Percentiles rank a stretch among this genome's conserved stretches.
phyloP scores from a whole-genome alignment of 2,113 vertebrate genomes.

The Cromileptes altivelis region DNA sequence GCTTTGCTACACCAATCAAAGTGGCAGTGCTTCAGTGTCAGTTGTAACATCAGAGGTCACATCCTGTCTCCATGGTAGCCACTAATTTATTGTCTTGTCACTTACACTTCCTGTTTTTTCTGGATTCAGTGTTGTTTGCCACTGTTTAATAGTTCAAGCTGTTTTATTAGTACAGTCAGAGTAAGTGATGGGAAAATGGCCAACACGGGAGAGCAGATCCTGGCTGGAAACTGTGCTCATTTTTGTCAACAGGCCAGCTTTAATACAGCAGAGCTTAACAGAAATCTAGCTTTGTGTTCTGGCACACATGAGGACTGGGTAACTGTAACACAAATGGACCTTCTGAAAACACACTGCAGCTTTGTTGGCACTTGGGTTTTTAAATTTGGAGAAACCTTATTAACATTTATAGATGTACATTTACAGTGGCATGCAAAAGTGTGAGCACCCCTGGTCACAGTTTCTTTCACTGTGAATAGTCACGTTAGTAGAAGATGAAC shows the following conservation, averaged over 20 bases:
- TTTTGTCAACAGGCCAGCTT: background rate
- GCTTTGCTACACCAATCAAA: background rate
- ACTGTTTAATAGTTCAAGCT: background rate
- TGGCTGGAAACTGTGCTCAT: background rate
- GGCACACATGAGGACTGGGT: background rate
- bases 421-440: no score
- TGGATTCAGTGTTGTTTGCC: background rate
- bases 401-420: no score
- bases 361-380: background rate
- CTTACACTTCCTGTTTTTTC: background rate
- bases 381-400: background rate
- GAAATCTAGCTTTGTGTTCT: background rate
- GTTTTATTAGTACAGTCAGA: background rate
- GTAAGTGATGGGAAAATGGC: conserved; percentile 9
- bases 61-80: conserved; percentile 19
- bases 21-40: background rate
- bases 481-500: no score
- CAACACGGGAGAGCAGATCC: background rate
- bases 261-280: background rate
- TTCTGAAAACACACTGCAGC: background rate
- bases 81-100: conserved; percentile 9
- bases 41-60: background rate
- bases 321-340: background rate
- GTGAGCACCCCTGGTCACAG: no score
- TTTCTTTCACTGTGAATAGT: no score